These are phyloP conservation scores for Andrena marginata DNA, from an alignment of 2,888 invertebrate species.

Conservation along the genomic window DNA sequence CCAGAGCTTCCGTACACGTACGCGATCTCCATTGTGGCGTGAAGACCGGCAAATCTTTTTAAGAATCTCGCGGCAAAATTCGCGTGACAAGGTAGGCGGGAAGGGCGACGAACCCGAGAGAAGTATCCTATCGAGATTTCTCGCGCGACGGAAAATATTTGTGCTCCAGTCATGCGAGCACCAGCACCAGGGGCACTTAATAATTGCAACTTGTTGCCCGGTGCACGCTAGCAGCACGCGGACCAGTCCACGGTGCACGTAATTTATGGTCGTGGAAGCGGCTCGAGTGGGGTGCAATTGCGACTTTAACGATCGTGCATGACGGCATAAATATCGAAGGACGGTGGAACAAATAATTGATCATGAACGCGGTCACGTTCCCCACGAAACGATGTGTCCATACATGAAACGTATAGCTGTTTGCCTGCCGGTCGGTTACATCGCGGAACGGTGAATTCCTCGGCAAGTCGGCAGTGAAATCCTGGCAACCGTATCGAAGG, in stretches of 20 bases:
- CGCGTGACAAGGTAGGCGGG: background rate
- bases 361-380: slow-evolving; percentile 41
- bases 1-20: background rate
- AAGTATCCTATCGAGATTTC: slow-evolving; percentile 34
- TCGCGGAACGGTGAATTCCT: background rate
- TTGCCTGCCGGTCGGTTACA: background rate
- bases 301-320: slow-evolving; percentile 59
- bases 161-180: slow-evolving; percentile 41
- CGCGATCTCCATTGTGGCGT: background rate
- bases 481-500: too few species aligned
- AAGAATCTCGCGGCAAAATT: background rate
- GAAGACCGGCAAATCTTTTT: background rate
- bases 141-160: slow-evolving; percentile 42
- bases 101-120: background rate
- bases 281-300: slow-evolving; percentile 41
- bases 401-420: slow-evolving; percentile 9
- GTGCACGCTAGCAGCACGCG: slow-evolving; percentile 33
- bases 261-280: slow-evolving; percentile 54
- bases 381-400: slow-evolving; percentile 27
- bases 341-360: slow-evolving; percentile 58
- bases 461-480: too few species aligned
- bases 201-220: slow-evolving; percentile 66
- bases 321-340: slow-evolving; percentile 55
- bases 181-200: slow-evolving; percentile 52
- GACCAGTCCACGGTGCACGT: slow-evolving; percentile 38